These are phyloP conservation scores for Hycleus phaleratus DNA, from an alignment of 1,140 invertebrate genomes.

Conservation along the genomic window DNA sequence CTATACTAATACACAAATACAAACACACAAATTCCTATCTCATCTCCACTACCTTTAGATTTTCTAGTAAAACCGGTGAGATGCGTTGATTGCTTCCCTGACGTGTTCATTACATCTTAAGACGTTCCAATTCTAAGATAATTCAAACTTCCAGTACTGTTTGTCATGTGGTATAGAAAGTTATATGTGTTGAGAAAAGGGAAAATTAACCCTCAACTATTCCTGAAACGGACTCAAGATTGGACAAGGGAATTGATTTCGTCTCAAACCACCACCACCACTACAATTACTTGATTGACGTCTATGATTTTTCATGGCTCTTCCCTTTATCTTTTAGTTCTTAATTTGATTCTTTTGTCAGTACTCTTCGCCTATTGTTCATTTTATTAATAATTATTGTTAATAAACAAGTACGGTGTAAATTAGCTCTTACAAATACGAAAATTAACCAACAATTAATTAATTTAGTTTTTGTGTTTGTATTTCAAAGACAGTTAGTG, in stretches of 20 bases:
- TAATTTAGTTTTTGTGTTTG: not conserved
- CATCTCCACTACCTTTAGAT: too few relatives aligned
- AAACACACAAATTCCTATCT: too few relatives aligned
- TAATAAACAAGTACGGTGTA: not conserved
- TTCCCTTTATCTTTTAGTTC: too few relatives aligned
- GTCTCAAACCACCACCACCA: not conserved
- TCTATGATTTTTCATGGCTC: too few relatives aligned
- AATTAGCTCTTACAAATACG: conserved; percentile 9
- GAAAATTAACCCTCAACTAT: conserved; percentile 8
- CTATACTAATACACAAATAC: too few relatives aligned
- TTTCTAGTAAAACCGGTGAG: conserved; percentile 9
- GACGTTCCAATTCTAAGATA: conserved; percentile 18
- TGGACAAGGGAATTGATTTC: conserved; percentile 5
- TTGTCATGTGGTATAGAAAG: conserved; percentile 11
- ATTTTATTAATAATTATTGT: not conserved
- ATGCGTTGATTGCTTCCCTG: conserved; percentile 21
- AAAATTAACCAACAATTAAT: conserved; percentile 9
- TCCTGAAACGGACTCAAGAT: not conserved
- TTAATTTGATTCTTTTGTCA: too few relatives aligned
- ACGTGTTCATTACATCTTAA: conserved; percentile 20
- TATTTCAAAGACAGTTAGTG: too few relatives aligned
- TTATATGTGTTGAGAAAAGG: not conserved
- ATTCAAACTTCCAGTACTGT: conserved; percentile 15
- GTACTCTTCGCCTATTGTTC: too few relatives aligned
- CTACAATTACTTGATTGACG: too few relatives aligned